A percentile compares a stretch with the other conserved stretches of the same genome.
Conservation (phyloP, 1,140 invertebrate genomes). For the Scaptomyza pallida region DNA sequence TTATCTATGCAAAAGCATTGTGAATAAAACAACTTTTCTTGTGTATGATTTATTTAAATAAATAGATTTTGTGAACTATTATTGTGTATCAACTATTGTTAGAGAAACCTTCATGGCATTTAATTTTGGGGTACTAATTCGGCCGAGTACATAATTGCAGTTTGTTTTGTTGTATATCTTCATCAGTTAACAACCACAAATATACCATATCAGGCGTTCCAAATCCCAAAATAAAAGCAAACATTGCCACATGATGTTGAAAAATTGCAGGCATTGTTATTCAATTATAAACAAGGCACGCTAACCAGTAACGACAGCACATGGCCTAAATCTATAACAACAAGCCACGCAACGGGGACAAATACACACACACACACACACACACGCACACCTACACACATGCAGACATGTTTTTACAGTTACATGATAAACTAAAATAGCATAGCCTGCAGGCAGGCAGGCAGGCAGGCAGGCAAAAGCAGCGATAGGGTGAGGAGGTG, state of each 20-base stretch:
- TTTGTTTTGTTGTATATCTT: background rate
- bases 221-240: constrained; percentile 14
- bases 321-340: constrained; percentile 48
- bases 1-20: background rate
- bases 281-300: constrained; percentile 55
- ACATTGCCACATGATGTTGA: constrained; percentile 19
- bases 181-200: background rate
- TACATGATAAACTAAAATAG: constrained; percentile 69
- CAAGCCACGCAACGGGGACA: constrained; percentile 39
- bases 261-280: constrained; percentile 49
- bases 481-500: no score
- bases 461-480: background rate
- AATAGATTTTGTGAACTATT: background rate
- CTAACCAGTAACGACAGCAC: constrained; percentile 28
- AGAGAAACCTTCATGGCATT: background rate
- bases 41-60: background rate
- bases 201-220: constrained; percentile 15
- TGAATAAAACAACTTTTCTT: background rate
- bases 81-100: no score
- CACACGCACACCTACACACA: no score
- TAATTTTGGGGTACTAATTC: background rate
- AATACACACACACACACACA: constrained; percentile 14
- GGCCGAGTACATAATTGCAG: background rate
- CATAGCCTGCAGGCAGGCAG: constrained; percentile 3
- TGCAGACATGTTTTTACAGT: constrained; percentile 72